Conservation (phyloP, 2,113 vertebrate genomes). For the Daphoenositta chrysoptera region DNA sequence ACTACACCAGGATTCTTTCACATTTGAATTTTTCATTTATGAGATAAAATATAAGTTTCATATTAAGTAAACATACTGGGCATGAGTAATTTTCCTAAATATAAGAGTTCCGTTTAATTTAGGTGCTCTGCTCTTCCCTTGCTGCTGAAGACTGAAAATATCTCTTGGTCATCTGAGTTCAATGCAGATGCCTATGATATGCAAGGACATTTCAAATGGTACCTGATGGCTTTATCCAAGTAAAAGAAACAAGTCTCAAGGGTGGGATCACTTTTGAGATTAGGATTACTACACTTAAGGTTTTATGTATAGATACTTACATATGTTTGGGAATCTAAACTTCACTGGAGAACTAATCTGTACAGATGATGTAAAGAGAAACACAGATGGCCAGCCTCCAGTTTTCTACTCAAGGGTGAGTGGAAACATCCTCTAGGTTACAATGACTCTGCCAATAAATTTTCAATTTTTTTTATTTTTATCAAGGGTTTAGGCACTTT, state of each 20-base stretch:
- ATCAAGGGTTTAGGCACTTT: background rate
- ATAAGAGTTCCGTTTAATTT: background rate
- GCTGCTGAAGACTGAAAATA: background rate
- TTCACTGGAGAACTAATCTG: background rate
- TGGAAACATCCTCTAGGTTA: background rate
- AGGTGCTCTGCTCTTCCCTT: background rate
- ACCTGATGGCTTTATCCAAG: accelerated
- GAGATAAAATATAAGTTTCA: background rate
- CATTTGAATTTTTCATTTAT: background rate
- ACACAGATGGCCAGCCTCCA: background rate
- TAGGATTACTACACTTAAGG: background rate
- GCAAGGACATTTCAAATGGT: background rate
- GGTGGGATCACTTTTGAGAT: background rate
- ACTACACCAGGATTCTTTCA: background rate
- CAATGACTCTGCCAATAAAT: background rate
- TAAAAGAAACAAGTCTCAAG: background rate
- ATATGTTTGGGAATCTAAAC: background rate
- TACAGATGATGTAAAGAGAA: background rate
- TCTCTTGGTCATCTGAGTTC: background rate
- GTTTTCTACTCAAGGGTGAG: background rate
- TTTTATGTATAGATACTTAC: background rate
- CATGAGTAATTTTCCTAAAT: background rate
- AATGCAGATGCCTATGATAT: background rate
- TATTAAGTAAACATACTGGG: background rate
- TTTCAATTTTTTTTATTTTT: background rate